These are phyloP conservation scores for Petrophora chlorosata DNA, from an alignment of 2,888 invertebrate species.

Conservation along the genomic window DNA sequence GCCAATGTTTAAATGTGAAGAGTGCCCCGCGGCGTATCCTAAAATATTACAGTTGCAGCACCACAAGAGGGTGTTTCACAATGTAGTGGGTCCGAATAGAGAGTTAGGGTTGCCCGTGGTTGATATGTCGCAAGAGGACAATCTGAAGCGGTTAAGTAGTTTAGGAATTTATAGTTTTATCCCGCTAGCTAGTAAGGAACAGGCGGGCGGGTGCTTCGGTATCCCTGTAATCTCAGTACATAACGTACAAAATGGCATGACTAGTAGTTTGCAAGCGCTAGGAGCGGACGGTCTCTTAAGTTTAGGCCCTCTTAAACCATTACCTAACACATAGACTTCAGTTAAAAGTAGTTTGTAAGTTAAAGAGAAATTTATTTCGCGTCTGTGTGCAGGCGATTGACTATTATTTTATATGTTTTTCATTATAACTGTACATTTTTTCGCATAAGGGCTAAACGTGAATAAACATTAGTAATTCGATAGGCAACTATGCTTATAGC, in stretches of 20 bases:
- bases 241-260: slow-evolving; percentile 84
- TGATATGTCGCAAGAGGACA: slow-evolving; percentile 87
- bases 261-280: slow-evolving; percentile 83
- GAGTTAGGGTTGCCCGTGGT: slow-evolving; percentile 90
- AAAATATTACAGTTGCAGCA: slow-evolving; percentile 87
- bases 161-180: slow-evolving; percentile 90
- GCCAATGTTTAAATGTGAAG: slow-evolving; percentile 85
- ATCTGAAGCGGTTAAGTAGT: slow-evolving; percentile 84
- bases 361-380: slow-evolving; percentile 12
- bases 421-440: too few species aligned
- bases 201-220: slow-evolving; percentile 86
- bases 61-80: slow-evolving; percentile 78
- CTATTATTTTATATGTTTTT: too few species aligned
- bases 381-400: slow-evolving; percentile 3
- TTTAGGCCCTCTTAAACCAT: slow-evolving; percentile 87
- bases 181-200: slow-evolving; percentile 86
- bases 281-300: slow-evolving; percentile 88
- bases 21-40: slow-evolving; percentile 89
- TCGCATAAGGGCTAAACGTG: too few species aligned
- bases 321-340: slow-evolving; percentile 69
- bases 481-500: too few species aligned
- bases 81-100: slow-evolving; percentile 68
- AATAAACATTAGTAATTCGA: too few species aligned
- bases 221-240: slow-evolving; percentile 88
- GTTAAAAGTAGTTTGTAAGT: slow-evolving; percentile 11